Percentiles rank a stretch among this genome's conserved stretches.
These are phyloP conservation scores for Melipona bicolor DNA, from an alignment of 2,888 invertebrate species.

Conservation along the genomic window DNA sequence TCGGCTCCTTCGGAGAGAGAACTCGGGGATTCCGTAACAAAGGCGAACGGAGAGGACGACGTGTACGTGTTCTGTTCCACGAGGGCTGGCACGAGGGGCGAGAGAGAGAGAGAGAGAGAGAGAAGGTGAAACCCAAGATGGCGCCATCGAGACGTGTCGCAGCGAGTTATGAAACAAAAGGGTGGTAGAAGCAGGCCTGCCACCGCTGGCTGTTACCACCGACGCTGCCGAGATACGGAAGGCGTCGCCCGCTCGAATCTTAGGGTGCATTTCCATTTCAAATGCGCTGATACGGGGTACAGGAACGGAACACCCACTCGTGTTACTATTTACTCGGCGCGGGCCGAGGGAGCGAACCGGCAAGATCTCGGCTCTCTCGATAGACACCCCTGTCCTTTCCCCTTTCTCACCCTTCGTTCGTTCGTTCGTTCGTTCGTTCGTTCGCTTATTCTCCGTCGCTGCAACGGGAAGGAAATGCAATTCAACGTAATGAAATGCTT, in stretches of 20 bases:
- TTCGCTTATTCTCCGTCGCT: slow-evolving; percentile 51
- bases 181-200: slow-evolving; percentile 33
- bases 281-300: slow-evolving; percentile 67
- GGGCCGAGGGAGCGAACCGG: slow-evolving; percentile 6
- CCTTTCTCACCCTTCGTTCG: slow-evolving; percentile 5
- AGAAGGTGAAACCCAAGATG: slow-evolving; percentile 73
- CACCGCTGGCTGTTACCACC: not conserved
- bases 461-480: slow-evolving; percentile 56
- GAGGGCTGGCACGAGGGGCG: not conserved
- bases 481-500: slow-evolving; percentile 74
- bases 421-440: slow-evolving; percentile 15
- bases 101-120: slow-evolving; percentile 7
- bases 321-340: slow-evolving; percentile 54
- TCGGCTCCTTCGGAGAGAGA: slow-evolving; percentile 18
- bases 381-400: slow-evolving; percentile 10
- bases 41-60: slow-evolving; percentile 26
- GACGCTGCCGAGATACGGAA: slow-evolving; percentile 1
- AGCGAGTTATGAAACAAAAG: slow-evolving; percentile 76
- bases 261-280: slow-evolving; percentile 77
- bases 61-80: slow-evolving; percentile 19
- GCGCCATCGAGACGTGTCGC: slow-evolving; percentile 73
- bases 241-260: slow-evolving; percentile 58
- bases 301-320: slow-evolving; percentile 47
- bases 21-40: slow-evolving; percentile 48
- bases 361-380: not conserved